These are phyloP conservation scores for Lynx canadensis DNA, from an alignment of 2,113 vertebrate species.

Conservation along the genomic window DNA sequence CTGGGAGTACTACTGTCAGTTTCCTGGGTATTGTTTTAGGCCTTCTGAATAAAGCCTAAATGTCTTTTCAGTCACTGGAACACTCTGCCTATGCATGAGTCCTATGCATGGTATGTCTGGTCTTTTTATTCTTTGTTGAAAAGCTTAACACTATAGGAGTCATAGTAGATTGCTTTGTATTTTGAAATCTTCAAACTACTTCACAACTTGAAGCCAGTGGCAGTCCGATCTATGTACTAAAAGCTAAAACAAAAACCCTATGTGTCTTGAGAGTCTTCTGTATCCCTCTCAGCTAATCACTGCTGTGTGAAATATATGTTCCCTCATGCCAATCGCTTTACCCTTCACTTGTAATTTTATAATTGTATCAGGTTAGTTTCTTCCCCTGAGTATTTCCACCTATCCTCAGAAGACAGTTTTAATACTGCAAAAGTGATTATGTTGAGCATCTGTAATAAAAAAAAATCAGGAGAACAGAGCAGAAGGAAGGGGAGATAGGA, in stretches of 20 bases:
- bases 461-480: background rate
- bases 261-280: background rate
- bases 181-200: background rate
- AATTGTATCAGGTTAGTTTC: background rate
- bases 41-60: background rate
- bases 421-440: background rate
- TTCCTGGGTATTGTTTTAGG: background rate
- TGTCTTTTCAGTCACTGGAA: background rate
- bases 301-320: background rate
- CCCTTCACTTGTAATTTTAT: background rate
- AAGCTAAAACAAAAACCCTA: background rate
- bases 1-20: background rate
- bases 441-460: background rate
- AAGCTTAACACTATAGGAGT: background rate
- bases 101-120: background rate
- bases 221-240: background rate
- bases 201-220: background rate
- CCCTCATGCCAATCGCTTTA: background rate
- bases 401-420: background rate
- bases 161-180: background rate
- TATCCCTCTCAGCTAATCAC: background rate
- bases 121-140: background rate
- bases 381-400: background rate
- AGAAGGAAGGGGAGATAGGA: background rate
- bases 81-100: background rate